These are phyloP conservation scores for Psephotus haematonotus DNA, from an alignment of 2,113 vertebrate species.

Conservation along the genomic window DNA sequence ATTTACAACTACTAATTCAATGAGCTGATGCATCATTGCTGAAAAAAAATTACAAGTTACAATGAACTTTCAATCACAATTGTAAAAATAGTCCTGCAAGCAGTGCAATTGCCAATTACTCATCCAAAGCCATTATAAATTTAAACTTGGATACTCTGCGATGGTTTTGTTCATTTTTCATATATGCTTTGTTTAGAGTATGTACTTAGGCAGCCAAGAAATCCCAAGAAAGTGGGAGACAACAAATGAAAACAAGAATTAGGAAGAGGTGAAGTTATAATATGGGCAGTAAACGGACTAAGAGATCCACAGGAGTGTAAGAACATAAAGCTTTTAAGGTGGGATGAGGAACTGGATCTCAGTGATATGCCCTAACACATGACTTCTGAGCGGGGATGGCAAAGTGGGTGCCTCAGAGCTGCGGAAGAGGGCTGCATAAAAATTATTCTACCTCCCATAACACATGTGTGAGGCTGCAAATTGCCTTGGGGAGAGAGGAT, in stretches of 20 bases:
- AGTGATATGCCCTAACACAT: background rate
- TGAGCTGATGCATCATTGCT: background rate
- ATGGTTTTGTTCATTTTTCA: background rate
- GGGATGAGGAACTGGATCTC: background rate
- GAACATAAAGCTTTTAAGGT: background rate
- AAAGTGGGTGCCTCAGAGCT: background rate
- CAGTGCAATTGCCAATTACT: background rate
- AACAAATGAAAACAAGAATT: background rate
- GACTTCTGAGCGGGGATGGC: background rate
- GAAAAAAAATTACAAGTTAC: background rate
- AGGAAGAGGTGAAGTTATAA: background rate
- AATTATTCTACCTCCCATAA: background rate
- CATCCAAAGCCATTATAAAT: background rate
- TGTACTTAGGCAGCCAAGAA: background rate
- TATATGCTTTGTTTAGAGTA: background rate
- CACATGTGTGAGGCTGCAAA: accelerated
- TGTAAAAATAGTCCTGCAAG: background rate
- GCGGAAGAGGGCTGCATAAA: background rate
- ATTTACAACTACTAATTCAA: background rate
- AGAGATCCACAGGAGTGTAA: background rate
- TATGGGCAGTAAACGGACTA: background rate
- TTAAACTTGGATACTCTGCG: background rate
- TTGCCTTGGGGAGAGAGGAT: background rate
- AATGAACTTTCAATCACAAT: background rate
- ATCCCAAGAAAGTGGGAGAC: background rate